These are phyloP conservation scores for Helostoma temminkii DNA, from an alignment of 2,797 vertebrate genomes.

Conservation along the genomic window DNA sequence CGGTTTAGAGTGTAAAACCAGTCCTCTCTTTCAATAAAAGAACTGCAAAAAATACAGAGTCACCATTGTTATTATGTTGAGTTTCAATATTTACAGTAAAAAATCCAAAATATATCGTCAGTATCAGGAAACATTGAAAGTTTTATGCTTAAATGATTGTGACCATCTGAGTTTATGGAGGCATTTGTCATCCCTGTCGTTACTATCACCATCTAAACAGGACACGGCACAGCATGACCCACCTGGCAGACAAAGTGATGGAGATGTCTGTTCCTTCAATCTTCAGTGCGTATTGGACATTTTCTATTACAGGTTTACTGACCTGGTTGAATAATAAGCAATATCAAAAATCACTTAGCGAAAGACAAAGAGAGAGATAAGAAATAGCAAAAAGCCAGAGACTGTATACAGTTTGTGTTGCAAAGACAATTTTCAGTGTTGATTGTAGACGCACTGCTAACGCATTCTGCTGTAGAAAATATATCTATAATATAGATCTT, in stretches of 20 bases:
- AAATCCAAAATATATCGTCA: neutral
- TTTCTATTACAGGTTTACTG: constrained; percentile 89
- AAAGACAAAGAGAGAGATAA: neutral
- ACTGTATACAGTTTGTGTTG: too few relatives aligned
- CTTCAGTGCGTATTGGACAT: constrained; percentile 88
- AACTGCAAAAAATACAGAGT: constrained; percentile 80
- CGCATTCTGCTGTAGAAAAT: neutral
- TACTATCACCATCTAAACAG: constrained; percentile 6
- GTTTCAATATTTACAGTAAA: neutral
- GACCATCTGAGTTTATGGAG: neutral
- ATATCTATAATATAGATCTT: too few relatives aligned
- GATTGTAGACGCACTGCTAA: neutral
- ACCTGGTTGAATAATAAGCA: constrained; percentile 82
- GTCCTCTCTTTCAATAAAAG: constrained; percentile 93
- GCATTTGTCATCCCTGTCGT: neutral
- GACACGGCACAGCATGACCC: constrained; percentile 37
- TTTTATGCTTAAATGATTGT: neutral
- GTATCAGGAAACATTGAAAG: neutral
- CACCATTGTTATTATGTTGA: neutral
- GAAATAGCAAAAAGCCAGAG: neutral
- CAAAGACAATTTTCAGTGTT: too few relatives aligned
- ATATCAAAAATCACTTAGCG: constrained; percentile 19
- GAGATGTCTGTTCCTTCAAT: constrained; percentile 89
- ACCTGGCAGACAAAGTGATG: constrained; percentile 93
- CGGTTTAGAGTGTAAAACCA: constrained; percentile 93